Conservation (phyloP, 2,888 invertebrate species). For the Orthosia cruda region DNA sequence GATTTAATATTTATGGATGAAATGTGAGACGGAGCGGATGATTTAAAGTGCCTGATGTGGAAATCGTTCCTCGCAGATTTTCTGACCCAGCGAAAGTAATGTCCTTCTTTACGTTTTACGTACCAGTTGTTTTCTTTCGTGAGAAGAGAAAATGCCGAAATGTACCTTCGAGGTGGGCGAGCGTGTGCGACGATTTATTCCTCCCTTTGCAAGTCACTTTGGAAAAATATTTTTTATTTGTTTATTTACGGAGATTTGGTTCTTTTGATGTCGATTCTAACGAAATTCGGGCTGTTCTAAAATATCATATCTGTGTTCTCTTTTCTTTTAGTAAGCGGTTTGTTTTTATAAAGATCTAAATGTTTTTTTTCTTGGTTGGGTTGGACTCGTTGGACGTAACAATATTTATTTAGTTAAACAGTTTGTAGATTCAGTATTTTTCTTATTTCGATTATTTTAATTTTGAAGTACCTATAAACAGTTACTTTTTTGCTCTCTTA, state of each 20-base stretch:
- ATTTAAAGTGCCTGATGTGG: conserved; percentile 91
- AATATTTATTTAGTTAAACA: conserved; percentile 13
- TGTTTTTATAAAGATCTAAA: conserved; percentile 65
- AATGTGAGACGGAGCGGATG: conserved; percentile 91
- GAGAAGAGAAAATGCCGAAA: conserved; percentile 85
- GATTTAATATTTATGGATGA: conserved; percentile 92
- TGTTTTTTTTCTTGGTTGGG: conserved; percentile 26
- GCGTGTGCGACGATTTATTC: conserved; percentile 87
- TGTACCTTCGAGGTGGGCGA: conserved; percentile 86
- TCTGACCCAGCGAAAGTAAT: conserved; percentile 90
- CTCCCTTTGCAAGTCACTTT: conserved; percentile 85
- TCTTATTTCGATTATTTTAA: neutral
- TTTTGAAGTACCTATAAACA: neutral
- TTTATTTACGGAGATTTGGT: conserved; percentile 89
- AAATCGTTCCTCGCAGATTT: conserved; percentile 90
- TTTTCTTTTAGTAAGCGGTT: conserved; percentile 75
- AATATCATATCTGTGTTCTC: conserved; percentile 78
- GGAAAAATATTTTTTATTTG: conserved; percentile 88
- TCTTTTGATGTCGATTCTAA: conserved; percentile 89
- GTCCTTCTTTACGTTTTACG: conserved; percentile 90
- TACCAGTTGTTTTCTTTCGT: conserved; percentile 89
- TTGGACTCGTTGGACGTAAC: neutral
- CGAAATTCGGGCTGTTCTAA: conserved; percentile 82
- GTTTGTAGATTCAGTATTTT: conserved; percentile 2
- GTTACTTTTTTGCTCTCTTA: neutral